Evolutionary conservation across 2,113 vertebrate species (phyloP).

Genomic region (Bos taurus): ARS-UCD2.0 NC_037338.1:33513501-33514000

Average conservation of each 20-base stretch:
- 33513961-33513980: background rate
- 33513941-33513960: constrained; percentile 49
- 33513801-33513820: background rate
- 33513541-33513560: background rate
- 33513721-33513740: background rate
- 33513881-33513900: constrained; percentile 58
- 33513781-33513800: background rate
- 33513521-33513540: background rate
- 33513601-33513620: background rate
- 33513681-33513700: background rate
- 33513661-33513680: background rate
- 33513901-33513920: constrained; percentile 53
- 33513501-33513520: background rate
- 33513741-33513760: background rate
- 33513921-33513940: background rate
- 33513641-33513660: background rate
- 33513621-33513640: background rate
- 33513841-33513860: constrained; percentile 6
- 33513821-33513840: constrained; percentile 48
- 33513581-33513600: background rate
- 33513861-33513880: constrained; percentile 63
- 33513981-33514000: background rate
- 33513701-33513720: background rate
- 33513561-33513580: background rate
- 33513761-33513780: background rate